A percentile compares a stretch with the other conserved stretches of the same genome.
Evolutionary conservation across 2,113 vertebrate genomes (phyloP).

Genomic region (Periophthalmus modestus): DNA sequence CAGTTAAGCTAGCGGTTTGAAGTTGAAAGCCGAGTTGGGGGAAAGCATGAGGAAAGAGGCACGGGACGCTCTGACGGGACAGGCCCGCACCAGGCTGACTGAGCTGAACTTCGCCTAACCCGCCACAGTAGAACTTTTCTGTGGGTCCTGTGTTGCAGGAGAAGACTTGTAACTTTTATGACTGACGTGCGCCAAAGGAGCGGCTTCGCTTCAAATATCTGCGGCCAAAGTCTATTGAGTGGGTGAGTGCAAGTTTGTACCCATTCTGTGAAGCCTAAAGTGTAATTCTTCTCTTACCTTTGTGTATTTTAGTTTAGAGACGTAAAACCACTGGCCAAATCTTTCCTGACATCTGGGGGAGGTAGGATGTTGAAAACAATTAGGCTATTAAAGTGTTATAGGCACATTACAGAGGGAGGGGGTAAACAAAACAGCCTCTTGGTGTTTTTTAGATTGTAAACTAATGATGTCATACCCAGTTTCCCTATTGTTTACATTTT

Average conservation of each 20-base stretch:
- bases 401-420: neutral
- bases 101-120: constrained; percentile 13
- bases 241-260: neutral
- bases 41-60: constrained; percentile 48
- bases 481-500: too few species aligned
- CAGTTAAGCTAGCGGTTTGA: constrained; percentile 11
- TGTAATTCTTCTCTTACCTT: neutral
- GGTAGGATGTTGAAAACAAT: too few species aligned
- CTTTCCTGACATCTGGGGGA: too few species aligned
- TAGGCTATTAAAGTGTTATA: too few species aligned
- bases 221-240: constrained; percentile 5
- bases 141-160: neutral
- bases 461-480: too few species aligned
- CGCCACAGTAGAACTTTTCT: neutral
- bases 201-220: neutral
- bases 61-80: constrained; percentile 13
- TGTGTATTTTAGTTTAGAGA: neutral
- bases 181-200: constrained; percentile 3
- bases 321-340: too few species aligned
- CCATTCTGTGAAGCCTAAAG: neutral
- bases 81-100: neutral
- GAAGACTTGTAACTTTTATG: neutral
- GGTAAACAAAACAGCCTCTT: too few species aligned
- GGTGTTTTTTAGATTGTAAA: too few species aligned
- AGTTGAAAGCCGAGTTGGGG: constrained; percentile 22